Conservation (phyloP, 2,797 vertebrate genomes). For the Diceros bicornis region DNA sequence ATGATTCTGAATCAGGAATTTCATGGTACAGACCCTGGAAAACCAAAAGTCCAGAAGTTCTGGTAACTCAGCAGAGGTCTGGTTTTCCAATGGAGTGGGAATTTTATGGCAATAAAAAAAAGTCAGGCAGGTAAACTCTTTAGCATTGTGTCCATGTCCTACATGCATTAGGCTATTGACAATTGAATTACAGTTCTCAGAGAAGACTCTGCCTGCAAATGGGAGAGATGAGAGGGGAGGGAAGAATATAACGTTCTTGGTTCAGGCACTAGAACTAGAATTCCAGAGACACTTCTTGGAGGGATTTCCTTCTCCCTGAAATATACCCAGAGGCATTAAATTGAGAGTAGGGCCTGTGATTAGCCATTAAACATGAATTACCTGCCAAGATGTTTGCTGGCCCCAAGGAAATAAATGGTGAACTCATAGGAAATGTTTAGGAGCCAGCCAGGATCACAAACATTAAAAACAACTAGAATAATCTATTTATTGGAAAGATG, state of each 20-base stretch:
- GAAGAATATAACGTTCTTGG: accelerated
- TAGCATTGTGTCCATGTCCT: accelerated
- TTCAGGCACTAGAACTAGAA: not conserved
- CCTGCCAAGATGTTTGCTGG: accelerated
- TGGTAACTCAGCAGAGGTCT: too few relatives aligned
- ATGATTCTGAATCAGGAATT: accelerated
- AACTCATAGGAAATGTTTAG: not conserved
- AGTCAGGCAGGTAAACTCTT: not conserved
- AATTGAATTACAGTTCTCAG: accelerated
- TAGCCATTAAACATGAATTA: accelerated
- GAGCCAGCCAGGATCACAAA: too few relatives aligned
- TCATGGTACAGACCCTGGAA: not conserved
- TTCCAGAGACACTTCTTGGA: accelerated
- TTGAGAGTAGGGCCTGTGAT: accelerated
- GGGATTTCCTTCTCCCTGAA: too few relatives aligned
- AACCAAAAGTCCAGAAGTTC: not conserved
- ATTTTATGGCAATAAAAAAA: not conserved
- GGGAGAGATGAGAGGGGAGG: accelerated
- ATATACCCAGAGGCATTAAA: not conserved
- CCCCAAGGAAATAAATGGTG: not conserved
- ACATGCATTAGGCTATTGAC: accelerated
- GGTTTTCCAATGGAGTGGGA: accelerated
- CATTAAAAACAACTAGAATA: not conserved
- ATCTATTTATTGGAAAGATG: accelerated
- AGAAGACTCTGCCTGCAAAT: accelerated